Evolutionary conservation across 2,888 invertebrate genomes (phyloP), one percentile per base, ranked within the genome.

Genomic region (Dynastes tityus): DNA sequence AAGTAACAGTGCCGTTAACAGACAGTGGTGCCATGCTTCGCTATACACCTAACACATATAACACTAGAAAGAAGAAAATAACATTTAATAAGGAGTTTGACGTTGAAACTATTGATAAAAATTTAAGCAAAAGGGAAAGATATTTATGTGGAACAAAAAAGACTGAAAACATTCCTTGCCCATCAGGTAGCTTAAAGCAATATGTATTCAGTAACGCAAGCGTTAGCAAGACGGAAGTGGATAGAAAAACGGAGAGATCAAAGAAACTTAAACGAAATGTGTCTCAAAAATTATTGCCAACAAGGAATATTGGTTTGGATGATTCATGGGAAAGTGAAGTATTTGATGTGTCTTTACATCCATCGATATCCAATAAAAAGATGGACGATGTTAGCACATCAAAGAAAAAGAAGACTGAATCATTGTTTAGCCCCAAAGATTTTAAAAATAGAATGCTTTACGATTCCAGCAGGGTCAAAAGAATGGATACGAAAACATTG

Each of bases 381-480:
- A 53, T 32, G 27, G 11, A n/a, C 5, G 45, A 70, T 70, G 75
- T 37, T 16, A 63, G 53, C 9, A 13, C 63, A n/a, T 78, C 75
- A 51, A 78, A 78, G 64, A 76, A 75, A 32, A 51, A 29, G n/a
- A 68, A 67, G 64, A 78, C 64, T 58, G 78, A 78, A 49, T 49
- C 27, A 16, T 61, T 61, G 6, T 74, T 80, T 73, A 75, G 63
- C 40, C 53, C 84, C 5, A 87, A 87, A 81, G 87, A 88, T 84
- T 87, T 87, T 80, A 87, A 85, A 82, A 87, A 84, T 81, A 82
- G 83, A 79, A 85, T 85, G 84, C 80, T 87, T 22, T 84, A 85
- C 58, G 83, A 85, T 83, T 67, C 84, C n/a, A 80, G 79, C 2
- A 81, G 86, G 29, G 83, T 85, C 16, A 84, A 81, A 53, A 83